These are phyloP conservation scores for Machimus rusticus DNA, from an alignment of 2,888 invertebrate species.

Conservation along the genomic window DNA sequence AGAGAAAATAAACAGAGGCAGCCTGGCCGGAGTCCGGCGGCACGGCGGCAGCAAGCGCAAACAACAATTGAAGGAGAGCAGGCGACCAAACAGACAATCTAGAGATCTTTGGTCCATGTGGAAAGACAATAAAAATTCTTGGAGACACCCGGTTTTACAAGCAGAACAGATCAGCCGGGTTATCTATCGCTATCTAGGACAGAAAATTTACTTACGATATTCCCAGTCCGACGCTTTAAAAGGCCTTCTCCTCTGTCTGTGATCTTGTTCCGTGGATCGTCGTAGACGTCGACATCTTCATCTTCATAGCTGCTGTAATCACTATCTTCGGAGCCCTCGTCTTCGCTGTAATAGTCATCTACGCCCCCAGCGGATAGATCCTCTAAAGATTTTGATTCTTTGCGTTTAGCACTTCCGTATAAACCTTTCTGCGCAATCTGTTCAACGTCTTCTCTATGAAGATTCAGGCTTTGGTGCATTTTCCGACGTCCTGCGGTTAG, in stretches of 20 bases:
- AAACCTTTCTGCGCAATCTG: neutral
- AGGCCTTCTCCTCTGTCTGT: constrained; percentile 56
- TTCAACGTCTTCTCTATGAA: neutral
- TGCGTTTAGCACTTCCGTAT: neutral
- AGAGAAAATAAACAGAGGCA: neutral
- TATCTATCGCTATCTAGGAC: constrained; percentile 26
- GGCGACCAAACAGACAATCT: neutral
- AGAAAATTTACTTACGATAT: constrained; percentile 30
- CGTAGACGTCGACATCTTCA: constrained; percentile 55
- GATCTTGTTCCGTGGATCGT: constrained; percentile 61
- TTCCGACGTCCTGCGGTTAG: neutral
- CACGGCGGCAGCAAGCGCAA: neutral
- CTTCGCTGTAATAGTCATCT: constrained; percentile 51
- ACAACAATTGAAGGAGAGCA: constrained; percentile 16
- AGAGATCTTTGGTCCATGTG: neutral
- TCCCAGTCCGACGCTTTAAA: constrained; percentile 51
- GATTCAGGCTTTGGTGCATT: neutral
- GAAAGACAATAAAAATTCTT: constrained; percentile 10
- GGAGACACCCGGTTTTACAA: constrained; percentile 11
- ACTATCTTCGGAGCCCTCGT: constrained; percentile 49
- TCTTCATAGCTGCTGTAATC: constrained; percentile 57
- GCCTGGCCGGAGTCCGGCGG: neutral
- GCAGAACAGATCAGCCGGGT: constrained; percentile 4
- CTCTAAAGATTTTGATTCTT: constrained; percentile 1
- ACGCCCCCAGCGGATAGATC: constrained; percentile 39